Evolutionary conservation across 2,113 vertebrate genomes (phyloP), one percentile per base, ranked within the genome.

Genomic region (Melospiza georgiana): DNA sequence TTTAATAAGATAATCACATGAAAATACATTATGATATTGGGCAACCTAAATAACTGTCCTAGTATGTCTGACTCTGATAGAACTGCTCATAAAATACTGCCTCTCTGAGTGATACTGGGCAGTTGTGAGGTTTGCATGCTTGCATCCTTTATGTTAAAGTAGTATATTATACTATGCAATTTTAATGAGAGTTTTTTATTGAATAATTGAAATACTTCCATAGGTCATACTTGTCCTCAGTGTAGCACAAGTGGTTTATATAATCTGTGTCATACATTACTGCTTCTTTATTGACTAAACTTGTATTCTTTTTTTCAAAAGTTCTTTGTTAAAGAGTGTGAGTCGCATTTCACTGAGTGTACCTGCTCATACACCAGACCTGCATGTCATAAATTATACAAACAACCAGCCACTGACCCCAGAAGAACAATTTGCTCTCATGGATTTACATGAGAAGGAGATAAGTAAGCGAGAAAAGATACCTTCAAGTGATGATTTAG

Each of bases 341-440:
- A 84, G 74, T 71, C 46, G 30, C 12, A 21, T 92, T 76, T 44
- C 59, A 12, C 31, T 65, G 31, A 21, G 23, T 89, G 27, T 23
- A 23, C 41, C 84, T 65, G 43, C 62, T 73, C 54, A 65, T 49
- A 16, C 54, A 22, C 39, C 87, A 54, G 92, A 93, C 9, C 44
- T 65, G 11, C 35, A 1, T 41, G 41, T 33, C 25, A 6, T 89
- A 17, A 3, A 4, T 69, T 89, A 90, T 51, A 67, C 94, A 54
- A 97, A 86, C 62, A 98, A 96, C 72, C 91, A 94, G 5, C 98
- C 99, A 2, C 55, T 99, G 95, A 98, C 98, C 67, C 99, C 98
- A 66, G 91, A 98, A 65, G 96, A 99, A 63, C 99, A 99, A 92
- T 97, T 98, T 62, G 79, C 95, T 78, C 58, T 98, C 43, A 99